These are phyloP conservation scores for Orchestes rusci DNA, from an alignment of 2,888 invertebrate genomes.

Conservation along the genomic window DNA sequence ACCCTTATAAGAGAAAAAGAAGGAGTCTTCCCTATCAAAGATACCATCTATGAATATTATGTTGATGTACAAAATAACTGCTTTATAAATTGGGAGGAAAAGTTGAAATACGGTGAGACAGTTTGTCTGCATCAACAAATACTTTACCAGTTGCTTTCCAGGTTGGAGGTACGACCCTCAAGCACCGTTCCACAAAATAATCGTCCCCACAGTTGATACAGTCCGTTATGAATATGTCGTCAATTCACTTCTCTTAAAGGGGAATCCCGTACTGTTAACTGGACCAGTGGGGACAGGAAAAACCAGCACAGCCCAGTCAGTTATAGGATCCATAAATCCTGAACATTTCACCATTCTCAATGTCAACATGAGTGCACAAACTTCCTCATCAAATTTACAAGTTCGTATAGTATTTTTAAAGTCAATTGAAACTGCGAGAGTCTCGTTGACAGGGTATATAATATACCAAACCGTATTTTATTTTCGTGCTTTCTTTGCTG, in stretches of 20 bases:
- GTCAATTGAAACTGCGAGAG: too few species aligned
- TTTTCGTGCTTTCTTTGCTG: too few species aligned
- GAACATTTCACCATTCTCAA: conserved; percentile 57
- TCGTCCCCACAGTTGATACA: conserved; percentile 84
- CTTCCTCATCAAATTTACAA: conserved; percentile 75
- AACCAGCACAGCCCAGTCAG: conserved; percentile 69
- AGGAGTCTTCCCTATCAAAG: conserved; percentile 75
- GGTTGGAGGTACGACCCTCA: conserved; percentile 63
- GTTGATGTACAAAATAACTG: conserved; percentile 66
- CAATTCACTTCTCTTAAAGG: conserved; percentile 54
- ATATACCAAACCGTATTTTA: too few species aligned
- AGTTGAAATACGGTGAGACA: conserved; percentile 50
- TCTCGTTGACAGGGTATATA: too few species aligned
- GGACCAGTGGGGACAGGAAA: conserved; percentile 87
- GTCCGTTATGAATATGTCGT: conserved; percentile 74
- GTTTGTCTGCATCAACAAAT: not conserved
- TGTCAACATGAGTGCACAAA: conserved; percentile 85
- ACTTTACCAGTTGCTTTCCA: conserved; percentile 2
- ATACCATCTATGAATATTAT: conserved; percentile 83
- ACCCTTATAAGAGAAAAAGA: conserved; percentile 72
- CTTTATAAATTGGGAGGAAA: conserved; percentile 75
- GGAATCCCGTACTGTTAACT: conserved; percentile 67
- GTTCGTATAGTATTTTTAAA: conserved; percentile 21
- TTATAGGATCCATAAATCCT: conserved; percentile 53
- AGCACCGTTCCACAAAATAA: conserved; percentile 77